Evolutionary conservation across 92 coral and sea anemone species (phyloP).

Genomic region (Zoanthus sociatus): DNA sequence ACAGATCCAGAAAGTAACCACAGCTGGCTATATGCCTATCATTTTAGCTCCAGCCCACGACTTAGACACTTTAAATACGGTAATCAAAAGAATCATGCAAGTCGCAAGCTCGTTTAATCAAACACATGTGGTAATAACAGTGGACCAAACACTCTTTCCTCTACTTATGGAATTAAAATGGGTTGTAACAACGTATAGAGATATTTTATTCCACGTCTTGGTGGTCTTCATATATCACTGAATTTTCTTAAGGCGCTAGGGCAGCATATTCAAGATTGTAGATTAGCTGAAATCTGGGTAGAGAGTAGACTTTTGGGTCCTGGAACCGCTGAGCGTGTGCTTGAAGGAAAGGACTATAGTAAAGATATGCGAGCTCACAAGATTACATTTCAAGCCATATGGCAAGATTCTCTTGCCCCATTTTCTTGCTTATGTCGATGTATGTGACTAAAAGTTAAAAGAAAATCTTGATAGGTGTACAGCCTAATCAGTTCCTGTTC

Average conservation of each 20-base stretch:
- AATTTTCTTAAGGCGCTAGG: conserved; percentile 52
- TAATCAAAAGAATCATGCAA: not conserved
- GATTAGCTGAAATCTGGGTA: too few relatives aligned
- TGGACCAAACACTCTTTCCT: conserved; percentile 52
- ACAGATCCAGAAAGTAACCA: conserved; percentile 26
- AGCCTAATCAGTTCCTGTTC: too few relatives aligned
- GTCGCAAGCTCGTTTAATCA: conserved; percentile 19
- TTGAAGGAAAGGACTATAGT: conserved; percentile 50
- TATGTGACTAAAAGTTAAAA: not conserved
- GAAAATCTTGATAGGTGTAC: not conserved
- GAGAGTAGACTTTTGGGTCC: conserved; percentile 30
- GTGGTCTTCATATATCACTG: conserved; percentile 69
- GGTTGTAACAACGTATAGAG: conserved; percentile 51
- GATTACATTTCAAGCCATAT: conserved; percentile 36
- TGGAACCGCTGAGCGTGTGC: conserved; percentile 39
- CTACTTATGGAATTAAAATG: conserved; percentile 66
- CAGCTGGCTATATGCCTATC: conserved; percentile 42
- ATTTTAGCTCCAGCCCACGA: too few relatives aligned
- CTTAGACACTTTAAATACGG: too few relatives aligned
- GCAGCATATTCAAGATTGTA: conserved; percentile 42
- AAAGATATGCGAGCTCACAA: conserved; percentile 48
- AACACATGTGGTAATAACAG: conserved; percentile 48
- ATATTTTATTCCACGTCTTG: conserved; percentile 58
- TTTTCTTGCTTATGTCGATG: not conserved
- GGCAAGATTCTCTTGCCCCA: conserved; percentile 37